Evolutionary conservation across 2,113 vertebrate species (phyloP).

Genomic region (Bubo blakistoni): DNA sequence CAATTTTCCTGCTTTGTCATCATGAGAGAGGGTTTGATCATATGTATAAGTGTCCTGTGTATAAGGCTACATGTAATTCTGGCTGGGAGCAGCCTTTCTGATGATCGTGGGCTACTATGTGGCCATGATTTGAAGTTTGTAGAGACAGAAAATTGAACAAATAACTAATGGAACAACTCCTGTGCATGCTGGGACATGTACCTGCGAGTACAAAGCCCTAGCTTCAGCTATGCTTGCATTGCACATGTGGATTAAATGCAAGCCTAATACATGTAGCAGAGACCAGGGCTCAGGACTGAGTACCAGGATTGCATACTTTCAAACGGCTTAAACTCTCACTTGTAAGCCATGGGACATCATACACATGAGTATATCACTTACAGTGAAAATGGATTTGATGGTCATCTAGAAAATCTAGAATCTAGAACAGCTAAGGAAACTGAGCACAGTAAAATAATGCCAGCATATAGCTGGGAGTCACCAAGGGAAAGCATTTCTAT

Average conservation of each 20-base stretch:
- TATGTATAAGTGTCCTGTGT: not conserved
- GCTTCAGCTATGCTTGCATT: not conserved
- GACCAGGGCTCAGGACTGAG: not conserved
- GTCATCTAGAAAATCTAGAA: not conserved
- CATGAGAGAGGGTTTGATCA: not conserved
- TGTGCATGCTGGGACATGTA: not conserved
- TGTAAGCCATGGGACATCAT: not conserved
- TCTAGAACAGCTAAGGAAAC: not conserved
- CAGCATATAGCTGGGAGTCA: not conserved
- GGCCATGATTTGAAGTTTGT: not conserved
- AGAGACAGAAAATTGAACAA: not conserved
- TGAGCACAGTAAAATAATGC: not conserved
- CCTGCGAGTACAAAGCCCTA: not conserved
- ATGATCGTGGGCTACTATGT: not conserved
- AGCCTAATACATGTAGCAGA: not conserved
- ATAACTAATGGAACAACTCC: not conserved
- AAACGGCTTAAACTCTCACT: not conserved
- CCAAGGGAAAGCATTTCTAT: not conserved
- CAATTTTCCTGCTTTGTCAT: not conserved
- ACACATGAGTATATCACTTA: not conserved
- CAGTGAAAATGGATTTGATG: not conserved
- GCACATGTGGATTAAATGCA: not conserved
- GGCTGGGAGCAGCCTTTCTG: not conserved
- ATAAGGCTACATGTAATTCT: not conserved
- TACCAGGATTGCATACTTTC: not conserved